phyloP scores from a whole-genome alignment of 1,140 invertebrate species.

The Oppia nitens region DNA sequence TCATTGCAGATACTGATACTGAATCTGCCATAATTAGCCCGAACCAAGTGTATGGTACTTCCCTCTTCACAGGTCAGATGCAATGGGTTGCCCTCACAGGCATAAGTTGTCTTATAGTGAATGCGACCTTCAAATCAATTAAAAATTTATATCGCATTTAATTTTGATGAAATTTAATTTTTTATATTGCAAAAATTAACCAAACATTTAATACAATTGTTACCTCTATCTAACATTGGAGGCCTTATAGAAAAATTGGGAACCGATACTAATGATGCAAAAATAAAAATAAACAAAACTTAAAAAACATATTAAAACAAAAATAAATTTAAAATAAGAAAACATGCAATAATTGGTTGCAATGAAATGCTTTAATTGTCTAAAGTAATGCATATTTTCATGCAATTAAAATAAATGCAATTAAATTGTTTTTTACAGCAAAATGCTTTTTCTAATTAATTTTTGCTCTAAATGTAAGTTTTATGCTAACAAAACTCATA shows the following conservation, averaged over 20 bases:
- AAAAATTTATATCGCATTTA: too few species aligned
- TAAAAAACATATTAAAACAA: too few species aligned
- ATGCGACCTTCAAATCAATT: conserved; percentile 38
- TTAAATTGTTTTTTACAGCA: too few species aligned
- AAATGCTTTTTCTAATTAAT: too few species aligned
- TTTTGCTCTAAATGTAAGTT: too few species aligned
- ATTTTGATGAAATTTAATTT: not conserved
- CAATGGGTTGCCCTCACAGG: conserved; percentile 77
- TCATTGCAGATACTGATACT: conserved; percentile 92
- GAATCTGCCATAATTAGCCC: conserved; percentile 88
- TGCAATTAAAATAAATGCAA: too few species aligned
- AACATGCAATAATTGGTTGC: too few species aligned
- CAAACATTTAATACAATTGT: not conserved
- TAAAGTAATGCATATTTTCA: too few species aligned
- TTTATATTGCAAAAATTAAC: not conserved
- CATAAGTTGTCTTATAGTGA: conserved; percentile 74
- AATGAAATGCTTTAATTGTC: too few species aligned
- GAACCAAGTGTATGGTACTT: conserved; percentile 71
- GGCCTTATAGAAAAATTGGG: not conserved
- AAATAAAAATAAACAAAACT: not conserved
- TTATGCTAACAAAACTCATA: too few species aligned
- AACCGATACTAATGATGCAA: not conserved
- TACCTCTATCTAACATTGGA: not conserved
- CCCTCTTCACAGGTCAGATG: conserved; percentile 70
- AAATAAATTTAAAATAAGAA: too few species aligned